Conservation (phyloP, 2,797 vertebrate genomes). For the Rhinatrema bivittatum region DNA sequence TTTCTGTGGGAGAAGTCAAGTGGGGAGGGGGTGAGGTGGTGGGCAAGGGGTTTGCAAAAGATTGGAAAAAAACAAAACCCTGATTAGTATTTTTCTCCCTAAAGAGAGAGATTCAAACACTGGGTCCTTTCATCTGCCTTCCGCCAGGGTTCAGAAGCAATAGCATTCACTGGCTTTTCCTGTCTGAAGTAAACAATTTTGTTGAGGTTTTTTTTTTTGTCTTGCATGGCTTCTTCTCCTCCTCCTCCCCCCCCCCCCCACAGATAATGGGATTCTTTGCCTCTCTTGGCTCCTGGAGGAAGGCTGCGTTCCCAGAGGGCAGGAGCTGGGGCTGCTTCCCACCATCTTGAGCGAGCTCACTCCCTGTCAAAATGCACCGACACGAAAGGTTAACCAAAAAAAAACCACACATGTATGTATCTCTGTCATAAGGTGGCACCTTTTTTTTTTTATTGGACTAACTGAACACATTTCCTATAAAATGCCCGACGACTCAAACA, state of each 20-base stretch:
- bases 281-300: slow-evolving; percentile 6
- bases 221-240: slow-evolving; percentile 34
- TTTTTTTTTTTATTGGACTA: too few species aligned
- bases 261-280: not conserved
- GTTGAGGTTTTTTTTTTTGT: slow-evolving; percentile 33
- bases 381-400: too few species aligned
- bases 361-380: too few species aligned
- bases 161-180: not conserved
- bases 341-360: slow-evolving; percentile 51
- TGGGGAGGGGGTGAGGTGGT: slow-evolving; percentile 36
- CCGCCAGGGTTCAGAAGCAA: not conserved
- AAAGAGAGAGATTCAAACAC: slow-evolving; percentile 13
- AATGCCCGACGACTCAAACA: slow-evolving; percentile 36
- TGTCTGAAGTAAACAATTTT: not conserved
- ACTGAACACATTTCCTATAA: too few species aligned
- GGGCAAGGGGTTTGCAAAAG: slow-evolving; percentile 35
- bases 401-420: too few species aligned
- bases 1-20: slow-evolving; percentile 92
- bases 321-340: slow-evolving; percentile 17
- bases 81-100: slow-evolving; percentile 36
- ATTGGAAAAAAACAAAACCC: slow-evolving; percentile 37
- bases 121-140: slow-evolving; percentile 11
- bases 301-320: slow-evolving; percentile 1
- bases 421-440: too few species aligned
- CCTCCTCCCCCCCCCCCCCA: slow-evolving; percentile 22